These are phyloP conservation scores for Gerris buenoi DNA, from an alignment of 1,140 invertebrate species.

Conservation along the genomic window DNA sequence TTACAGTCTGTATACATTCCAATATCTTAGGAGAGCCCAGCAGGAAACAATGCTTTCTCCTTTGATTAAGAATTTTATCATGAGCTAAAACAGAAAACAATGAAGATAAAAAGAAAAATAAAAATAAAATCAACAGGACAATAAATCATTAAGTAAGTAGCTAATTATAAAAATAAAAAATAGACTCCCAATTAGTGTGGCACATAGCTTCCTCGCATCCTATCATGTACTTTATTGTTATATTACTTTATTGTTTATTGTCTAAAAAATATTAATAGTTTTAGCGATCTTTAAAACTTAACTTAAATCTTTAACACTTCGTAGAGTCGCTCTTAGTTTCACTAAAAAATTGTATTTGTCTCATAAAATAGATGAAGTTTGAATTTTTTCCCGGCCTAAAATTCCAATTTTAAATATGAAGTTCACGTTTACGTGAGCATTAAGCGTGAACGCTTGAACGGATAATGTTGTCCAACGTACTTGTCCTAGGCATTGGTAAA, in stretches of 20 bases:
- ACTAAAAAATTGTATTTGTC: too few relatives aligned
- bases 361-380: too few relatives aligned
- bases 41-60: neutral
- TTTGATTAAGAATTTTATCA: neutral
- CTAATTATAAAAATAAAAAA: neutral
- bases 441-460: too few relatives aligned
- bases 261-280: neutral
- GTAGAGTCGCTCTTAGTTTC: too few relatives aligned
- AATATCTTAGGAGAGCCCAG: neutral
- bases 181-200: neutral
- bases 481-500: too few relatives aligned
- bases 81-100: neutral
- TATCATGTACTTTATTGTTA: neutral
- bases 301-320: too few relatives aligned
- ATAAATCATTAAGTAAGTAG: too few relatives aligned
- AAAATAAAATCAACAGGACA: neutral
- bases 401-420: too few relatives aligned
- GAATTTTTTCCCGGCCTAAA: too few relatives aligned
- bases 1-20: neutral
- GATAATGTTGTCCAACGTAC: too few relatives aligned
- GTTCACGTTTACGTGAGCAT: too few relatives aligned
- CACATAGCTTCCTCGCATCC: neutral
- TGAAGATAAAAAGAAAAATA: neutral
- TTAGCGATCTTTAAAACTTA: neutral
- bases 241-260: neutral